Base-by-base conservation (phyloP, 2,888 invertebrate genomes). In the Chesias legatella region DNA sequence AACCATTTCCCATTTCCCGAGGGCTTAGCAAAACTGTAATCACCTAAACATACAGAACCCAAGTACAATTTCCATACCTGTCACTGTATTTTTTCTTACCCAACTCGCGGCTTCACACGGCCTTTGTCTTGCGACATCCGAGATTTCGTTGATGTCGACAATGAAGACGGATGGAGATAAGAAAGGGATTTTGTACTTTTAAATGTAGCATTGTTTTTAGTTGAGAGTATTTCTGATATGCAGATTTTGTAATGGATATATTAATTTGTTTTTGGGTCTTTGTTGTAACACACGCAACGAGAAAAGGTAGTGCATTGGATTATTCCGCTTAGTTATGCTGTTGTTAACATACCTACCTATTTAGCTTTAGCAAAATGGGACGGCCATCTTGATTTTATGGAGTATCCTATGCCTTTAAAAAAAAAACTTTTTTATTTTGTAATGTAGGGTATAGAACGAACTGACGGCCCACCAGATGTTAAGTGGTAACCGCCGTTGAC, bases 131-230 rank as follows among this genome's bases (percentile, higher is more conserved):
- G 79, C 81, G 81, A 84, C 82, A 83, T 63, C 66, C 60, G 56
- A 68, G 67, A 73, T 79, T 79, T 77, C 67, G 71, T 74, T 55
- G 75, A 79, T 73, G 66, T 69, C 63, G 63, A 56, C 63, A 59
- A 60, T 63, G 56, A 43, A 48, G 43, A 43, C 40, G 36, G 47
- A 37, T 36, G 46, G 39, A 72, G 81, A 82, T 81, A 82, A 78
- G 69, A 72, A 79, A 79, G 73, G 79, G 79, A 48, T 73, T 79
- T 77, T 79, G 79, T 80, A 73, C 56, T 69, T 73, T 74, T 75
- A 77, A 73, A 82, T 73, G 73, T 66, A 56, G 72, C 73, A 84
- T 84, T 85, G 84, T 85, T 70, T 76, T 66, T 51, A 61, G 63
- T 66, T 72, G 72, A 64, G 73, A 75, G 63, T 71, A 61, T 63